Percentiles rank a stretch among this genome's conserved stretches.
Evolutionary conservation across 2,113 vertebrate species (phyloP).

Genomic region (Hemibagrus wyckioides): DNA sequence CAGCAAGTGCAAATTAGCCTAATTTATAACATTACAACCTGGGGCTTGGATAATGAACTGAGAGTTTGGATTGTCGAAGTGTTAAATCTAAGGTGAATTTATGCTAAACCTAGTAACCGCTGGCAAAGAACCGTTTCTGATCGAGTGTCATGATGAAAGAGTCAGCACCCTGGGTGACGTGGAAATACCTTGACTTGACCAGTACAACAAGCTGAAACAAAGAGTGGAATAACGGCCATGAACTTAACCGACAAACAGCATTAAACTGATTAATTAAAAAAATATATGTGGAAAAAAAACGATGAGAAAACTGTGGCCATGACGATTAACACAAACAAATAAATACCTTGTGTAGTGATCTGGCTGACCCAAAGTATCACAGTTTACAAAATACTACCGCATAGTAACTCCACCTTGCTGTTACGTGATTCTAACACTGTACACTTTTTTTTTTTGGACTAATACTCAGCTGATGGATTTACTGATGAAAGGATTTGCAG

Average conservation of each 20-base stretch:
- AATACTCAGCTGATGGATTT: conserved; percentile 23
- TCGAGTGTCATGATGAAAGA: not conserved
- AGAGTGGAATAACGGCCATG: not conserved
- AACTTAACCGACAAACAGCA: not conserved
- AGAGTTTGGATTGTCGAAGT: conserved; percentile 37
- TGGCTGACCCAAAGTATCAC: not conserved
- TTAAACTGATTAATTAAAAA: not conserved
- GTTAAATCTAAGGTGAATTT: not conserved
- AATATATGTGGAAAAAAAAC: not conserved
- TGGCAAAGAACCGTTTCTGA: not conserved
- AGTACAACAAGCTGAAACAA: not conserved
- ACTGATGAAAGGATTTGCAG: not conserved
- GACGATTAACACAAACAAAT: not conserved
- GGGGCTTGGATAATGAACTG: not conserved
- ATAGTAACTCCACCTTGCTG: conserved; percentile 14
- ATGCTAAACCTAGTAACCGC: not conserved
- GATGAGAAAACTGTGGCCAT: not conserved
- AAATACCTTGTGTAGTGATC: conserved; percentile 12
- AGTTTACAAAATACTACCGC: conserved; percentile 22
- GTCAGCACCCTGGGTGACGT: not conserved
- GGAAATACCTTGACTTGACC: not conserved
- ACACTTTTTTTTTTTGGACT: not conserved
- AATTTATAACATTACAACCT: not conserved
- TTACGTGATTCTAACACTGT: not conserved
- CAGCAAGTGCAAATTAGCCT: conserved; percentile 45